A percentile compares a stretch with the other conserved stretches of the same genome.
Evolutionary conservation across 1,140 invertebrate species (phyloP).

Genomic region (Choristoneura fumiferana): DNA sequence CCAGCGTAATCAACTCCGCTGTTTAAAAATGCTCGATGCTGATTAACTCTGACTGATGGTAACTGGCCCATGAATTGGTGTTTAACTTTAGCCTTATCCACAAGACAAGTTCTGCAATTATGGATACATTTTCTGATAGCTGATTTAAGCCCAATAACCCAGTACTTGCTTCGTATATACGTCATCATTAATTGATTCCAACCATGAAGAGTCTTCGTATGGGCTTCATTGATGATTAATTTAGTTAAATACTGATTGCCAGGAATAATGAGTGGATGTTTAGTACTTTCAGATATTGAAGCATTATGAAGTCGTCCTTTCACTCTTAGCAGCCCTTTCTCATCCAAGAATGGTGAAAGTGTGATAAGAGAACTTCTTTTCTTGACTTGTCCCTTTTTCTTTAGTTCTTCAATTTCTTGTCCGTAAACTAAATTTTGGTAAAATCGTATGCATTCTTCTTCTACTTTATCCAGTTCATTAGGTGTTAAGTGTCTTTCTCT

Average conservation of each 20-base stretch:
- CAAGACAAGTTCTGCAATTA: neutral
- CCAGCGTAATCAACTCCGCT: too few species aligned
- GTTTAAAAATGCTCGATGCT: too few species aligned
- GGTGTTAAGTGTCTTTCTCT: neutral
- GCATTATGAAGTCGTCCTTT: constrained; percentile 40
- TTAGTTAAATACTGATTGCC: constrained; percentile 25
- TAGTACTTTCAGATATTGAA: constrained; percentile 22
- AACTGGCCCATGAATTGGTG: too few species aligned
- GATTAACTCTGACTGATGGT: too few species aligned
- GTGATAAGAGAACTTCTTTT: constrained; percentile 31
- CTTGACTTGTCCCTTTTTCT: constrained; percentile 1
- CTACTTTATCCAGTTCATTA: constrained; percentile 5
- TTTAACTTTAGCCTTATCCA: constrained; percentile 18
- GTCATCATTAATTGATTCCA: too few species aligned
- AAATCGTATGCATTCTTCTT: neutral
- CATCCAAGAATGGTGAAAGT: constrained; percentile 41
- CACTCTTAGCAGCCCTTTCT: constrained; percentile 36
- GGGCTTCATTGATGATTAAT: constrained; percentile 32
- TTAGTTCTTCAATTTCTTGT: constrained; percentile 19
- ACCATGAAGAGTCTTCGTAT: constrained; percentile 31
- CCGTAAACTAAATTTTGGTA: constrained; percentile 13
- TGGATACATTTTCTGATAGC: constrained; percentile 24
- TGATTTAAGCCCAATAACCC: constrained; percentile 28
- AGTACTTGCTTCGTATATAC: too few species aligned
- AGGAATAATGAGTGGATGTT: constrained; percentile 45